Percentiles rank a stretch among this genome's conserved stretches.
Conservation (phyloP, 1,140 invertebrate species). For the Anastatus disparis region DNA sequence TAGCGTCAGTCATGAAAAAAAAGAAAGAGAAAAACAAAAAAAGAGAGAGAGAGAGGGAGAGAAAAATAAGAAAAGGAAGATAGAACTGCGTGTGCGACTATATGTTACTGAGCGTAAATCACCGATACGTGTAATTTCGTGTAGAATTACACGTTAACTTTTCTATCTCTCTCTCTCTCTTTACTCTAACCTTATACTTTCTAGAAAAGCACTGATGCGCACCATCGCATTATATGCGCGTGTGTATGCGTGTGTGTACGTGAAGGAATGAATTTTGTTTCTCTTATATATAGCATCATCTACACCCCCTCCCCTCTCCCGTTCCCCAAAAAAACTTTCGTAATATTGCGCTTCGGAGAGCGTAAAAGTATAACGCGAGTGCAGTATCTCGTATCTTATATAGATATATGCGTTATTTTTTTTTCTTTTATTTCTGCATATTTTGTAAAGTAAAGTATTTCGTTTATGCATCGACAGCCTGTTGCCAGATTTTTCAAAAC, state of each 20-base stretch:
- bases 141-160: not conserved
- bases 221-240: not conserved
- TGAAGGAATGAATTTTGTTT: not conserved
- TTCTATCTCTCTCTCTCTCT: not conserved
- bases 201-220: not conserved
- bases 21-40: not conserved
- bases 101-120: too few relatives aligned
- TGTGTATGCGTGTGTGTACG: not conserved
- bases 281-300: too few relatives aligned
- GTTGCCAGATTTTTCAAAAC: too few relatives aligned
- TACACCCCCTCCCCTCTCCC: not conserved
- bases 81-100: too few relatives aligned
- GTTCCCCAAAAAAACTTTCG: constrained; percentile 13
- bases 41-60: not conserved
- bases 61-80: not conserved
- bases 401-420: not conserved
- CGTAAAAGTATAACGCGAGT: not conserved
- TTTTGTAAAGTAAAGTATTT: not conserved
- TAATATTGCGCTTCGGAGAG: constrained; percentile 4
- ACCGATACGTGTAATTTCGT: constrained; percentile 26
- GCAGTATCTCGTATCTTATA: not conserved
- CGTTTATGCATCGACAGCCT: constrained; percentile 19
- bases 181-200: too few relatives aligned
- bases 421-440: too few relatives aligned
- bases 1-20: too few relatives aligned